Evolutionary conservation across 2,888 invertebrate genomes (phyloP).

Genomic region (Margaritifera margaritifera): DNA sequence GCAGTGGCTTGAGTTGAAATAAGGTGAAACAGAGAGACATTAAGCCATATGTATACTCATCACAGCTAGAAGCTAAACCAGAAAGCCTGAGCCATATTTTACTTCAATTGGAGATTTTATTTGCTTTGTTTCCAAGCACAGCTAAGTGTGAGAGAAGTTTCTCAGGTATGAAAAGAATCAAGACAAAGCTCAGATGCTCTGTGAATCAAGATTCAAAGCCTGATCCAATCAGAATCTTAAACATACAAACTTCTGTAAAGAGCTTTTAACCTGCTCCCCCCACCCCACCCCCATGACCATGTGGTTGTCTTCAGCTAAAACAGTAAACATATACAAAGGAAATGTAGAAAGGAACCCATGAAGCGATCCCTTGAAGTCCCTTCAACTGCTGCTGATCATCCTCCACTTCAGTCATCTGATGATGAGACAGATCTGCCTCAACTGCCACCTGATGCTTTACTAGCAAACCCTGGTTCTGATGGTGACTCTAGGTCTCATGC

Average conservation of each 20-base stretch:
- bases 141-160: slow-evolving; percentile 9
- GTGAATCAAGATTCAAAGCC: slow-evolving; percentile 1
- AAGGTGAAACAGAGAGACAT: neutral
- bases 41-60: neutral
- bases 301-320: slow-evolving; percentile 7
- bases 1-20: slow-evolving; percentile 7
- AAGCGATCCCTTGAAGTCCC: no score
- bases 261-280: slow-evolving; percentile 1
- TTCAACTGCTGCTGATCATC: no score
- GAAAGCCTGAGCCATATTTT: neutral
- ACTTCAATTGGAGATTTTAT: slow-evolving; percentile 1
- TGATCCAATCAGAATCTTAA: neutral
- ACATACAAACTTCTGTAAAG: neutral
- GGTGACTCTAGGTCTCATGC: no score
- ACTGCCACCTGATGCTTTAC: no score
- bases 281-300: neutral
- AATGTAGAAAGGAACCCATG: no score
- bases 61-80: slow-evolving; percentile 4
- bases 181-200: neutral
- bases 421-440: no score
- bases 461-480: no score
- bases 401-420: no score
- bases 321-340: neutral
- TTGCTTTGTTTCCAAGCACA: neutral
- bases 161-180: neutral